These are phyloP conservation scores for Urosaurus nigricauda DNA, from an alignment of 2,797 vertebrate genomes.

Conservation along the genomic window DNA sequence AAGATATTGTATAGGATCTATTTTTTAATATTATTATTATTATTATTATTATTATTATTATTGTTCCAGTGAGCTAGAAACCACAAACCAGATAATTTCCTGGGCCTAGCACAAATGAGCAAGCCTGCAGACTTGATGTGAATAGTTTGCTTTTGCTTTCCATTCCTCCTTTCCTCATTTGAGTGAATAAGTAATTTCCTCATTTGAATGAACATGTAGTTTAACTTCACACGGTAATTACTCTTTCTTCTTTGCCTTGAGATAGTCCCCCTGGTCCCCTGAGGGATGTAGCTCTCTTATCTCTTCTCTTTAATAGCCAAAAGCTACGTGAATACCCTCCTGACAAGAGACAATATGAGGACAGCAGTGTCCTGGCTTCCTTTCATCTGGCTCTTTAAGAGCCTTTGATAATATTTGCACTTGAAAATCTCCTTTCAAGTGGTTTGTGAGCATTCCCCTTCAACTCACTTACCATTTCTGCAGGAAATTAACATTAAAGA, in stretches of 20 bases:
- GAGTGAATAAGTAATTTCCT: conserved; percentile 41
- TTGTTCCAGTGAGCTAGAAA: neutral
- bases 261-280: neutral
- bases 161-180: conserved; percentile 31
- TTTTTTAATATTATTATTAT: too few species aligned
- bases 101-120: neutral
- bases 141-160: neutral
- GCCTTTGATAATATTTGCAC: conserved; percentile 46
- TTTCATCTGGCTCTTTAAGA: conserved; percentile 57
- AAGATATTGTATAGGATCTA: too few species aligned
- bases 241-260: conserved; percentile 23
- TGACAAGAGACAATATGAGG: conserved; percentile 14
- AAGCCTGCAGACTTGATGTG: neutral
- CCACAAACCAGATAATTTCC: neutral
- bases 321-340: conserved; percentile 35
- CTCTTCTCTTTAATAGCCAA: conserved; percentile 34
- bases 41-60: neutral
- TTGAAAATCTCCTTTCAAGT: conserved; percentile 53
- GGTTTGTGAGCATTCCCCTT: conserved; percentile 31
- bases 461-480: conserved; percentile 5
- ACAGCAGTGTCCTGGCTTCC: neutral
- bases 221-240: conserved; percentile 30
- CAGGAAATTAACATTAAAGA: conserved; percentile 33
- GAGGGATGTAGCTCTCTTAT: conserved; percentile 39
- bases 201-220: conserved; percentile 18